Evolutionary conservation across 92 coral and sea anemone genomes (phyloP).

Genomic region (Parazoanthus swiftii): DNA sequence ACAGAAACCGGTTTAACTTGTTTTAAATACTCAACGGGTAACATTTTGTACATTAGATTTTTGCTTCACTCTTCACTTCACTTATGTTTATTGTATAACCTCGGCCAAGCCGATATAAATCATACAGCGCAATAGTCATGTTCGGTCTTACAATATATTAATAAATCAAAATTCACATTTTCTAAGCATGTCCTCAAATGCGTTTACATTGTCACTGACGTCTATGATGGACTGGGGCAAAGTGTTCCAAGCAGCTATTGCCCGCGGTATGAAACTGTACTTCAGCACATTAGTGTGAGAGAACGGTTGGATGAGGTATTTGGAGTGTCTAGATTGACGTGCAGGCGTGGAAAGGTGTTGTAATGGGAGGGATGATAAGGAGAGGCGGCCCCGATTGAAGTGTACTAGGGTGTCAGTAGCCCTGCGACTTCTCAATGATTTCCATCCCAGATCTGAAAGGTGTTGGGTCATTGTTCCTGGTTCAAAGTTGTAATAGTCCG

Average conservation of each 20-base stretch:
- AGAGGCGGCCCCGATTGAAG: neutral
- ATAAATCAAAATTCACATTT: neutral
- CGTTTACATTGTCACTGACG: neutral
- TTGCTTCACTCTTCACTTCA: no score
- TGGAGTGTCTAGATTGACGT: neutral
- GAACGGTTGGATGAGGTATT: neutral
- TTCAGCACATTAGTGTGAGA: neutral
- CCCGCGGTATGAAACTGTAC: constrained; percentile 1
- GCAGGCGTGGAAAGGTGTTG: neutral
- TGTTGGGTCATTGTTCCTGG: no score
- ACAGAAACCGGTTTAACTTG: no score
- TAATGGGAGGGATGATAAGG: neutral
- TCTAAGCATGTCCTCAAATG: neutral
- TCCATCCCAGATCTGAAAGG: no score
- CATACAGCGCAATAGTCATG: neutral
- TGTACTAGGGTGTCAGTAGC: neutral
- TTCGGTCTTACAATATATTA: no score
- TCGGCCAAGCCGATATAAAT: no score
- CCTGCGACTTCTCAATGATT: neutral
- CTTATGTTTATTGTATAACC: no score
- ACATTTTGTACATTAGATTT: neutral
- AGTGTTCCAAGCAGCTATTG: neutral
- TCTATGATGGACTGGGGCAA: neutral
- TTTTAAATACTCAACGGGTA: no score
- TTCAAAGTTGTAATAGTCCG: no score